phyloP scores from a whole-genome alignment of 2,797 vertebrate species.

The Platalea minor region DNA sequence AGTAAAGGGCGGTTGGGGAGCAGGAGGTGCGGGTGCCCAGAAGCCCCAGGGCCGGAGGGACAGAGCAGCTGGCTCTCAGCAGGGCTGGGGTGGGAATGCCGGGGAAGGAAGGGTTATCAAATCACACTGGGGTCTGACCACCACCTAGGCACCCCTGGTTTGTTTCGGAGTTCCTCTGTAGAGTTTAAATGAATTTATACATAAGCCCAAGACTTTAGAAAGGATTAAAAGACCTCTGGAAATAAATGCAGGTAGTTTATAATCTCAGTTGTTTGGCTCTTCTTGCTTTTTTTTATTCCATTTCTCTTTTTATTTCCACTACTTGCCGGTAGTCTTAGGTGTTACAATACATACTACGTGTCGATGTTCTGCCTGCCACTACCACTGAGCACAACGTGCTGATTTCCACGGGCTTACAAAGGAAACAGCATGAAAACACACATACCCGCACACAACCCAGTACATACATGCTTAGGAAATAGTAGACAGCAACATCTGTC shows the following conservation, averaged over 20 bases:
- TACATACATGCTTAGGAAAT: neutral
- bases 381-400: neutral
- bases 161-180: neutral
- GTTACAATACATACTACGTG: neutral
- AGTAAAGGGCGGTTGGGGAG: neutral
- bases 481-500: constrained; percentile 42
- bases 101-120: neutral
- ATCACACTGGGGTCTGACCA: neutral
- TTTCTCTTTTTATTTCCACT: neutral
- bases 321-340: neutral
- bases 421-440: neutral
- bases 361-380: neutral
- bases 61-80: neutral
- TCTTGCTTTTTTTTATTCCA: too few relatives aligned
- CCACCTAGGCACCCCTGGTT: neutral
- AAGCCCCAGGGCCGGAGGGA: neutral
- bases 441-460: neutral
- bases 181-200: neutral
- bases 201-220: neutral
- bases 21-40: rapidly evolving
- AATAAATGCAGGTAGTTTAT: neutral
- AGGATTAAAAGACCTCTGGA: neutral
- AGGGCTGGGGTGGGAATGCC: neutral
- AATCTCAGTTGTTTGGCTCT: neutral
- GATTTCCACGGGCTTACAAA: neutral